Evolutionary conservation across 1,140 invertebrate genomes (phyloP), one percentile per base, ranked within the genome.

Genomic region (Eupristina koningsbergeri): DNA sequence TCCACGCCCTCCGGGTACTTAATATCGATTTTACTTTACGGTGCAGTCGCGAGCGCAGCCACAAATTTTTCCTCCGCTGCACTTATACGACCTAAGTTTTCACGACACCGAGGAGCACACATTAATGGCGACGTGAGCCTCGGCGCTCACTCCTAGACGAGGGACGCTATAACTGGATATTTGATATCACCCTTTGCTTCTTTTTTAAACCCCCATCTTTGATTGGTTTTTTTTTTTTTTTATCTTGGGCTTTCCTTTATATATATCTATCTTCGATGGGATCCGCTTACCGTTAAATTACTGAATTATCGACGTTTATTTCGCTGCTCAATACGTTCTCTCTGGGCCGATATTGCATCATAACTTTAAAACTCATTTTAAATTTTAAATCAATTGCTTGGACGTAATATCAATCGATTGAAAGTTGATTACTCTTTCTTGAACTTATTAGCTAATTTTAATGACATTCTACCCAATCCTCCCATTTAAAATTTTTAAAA

Each of bases 1-100:
- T 19, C 67, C 26, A 3, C 36, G 22, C 29, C 53, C 45, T 8
- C 34, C n/a, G 9, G 41, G 77, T n/a, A 69, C 36, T 80, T 80
- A 78, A 78, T 64, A 64, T 78, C 39, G 58, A 39, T 78, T 77
- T 77, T 63, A 63, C 29, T 78, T 71, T 71, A 78, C 39, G 76
- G 36, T 6, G 8, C 19, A 6, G 7, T 5, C 19, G 19, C 67
- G 7, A 17, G 47, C 47, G 47, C 47, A 50, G 47, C 17, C 47
- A 2, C 2, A 2, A n/a, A 71, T 36, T 77, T 77, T 77, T 77
- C 29, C 75, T 13, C 7, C 9, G 2, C 1, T 34, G 31, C 75
- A n/a, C 34, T 77, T 77, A 77, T 77, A 39, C 63, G 77, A 69
- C 45, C 76, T 61, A 26, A 36, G 58, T 64, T 45, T 78, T 78